Evolutionary conservation across 2,797 vertebrate genomes (phyloP), one percentile per base, ranked within the genome.

Genomic region (Poecilia picta): DNA sequence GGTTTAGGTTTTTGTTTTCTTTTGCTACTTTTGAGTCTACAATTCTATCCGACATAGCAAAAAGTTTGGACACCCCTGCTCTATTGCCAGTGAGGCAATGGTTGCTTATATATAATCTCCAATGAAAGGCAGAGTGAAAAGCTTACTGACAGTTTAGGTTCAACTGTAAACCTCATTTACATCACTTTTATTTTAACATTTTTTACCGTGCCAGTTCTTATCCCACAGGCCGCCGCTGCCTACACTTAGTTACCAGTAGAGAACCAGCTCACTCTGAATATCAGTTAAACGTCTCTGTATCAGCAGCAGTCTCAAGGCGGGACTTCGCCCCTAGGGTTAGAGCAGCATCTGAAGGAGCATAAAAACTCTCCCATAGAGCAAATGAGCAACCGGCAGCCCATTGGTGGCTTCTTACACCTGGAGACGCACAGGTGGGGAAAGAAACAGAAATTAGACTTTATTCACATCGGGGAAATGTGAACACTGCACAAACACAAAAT

Each of bases 201-300:
- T 46, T 77, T 82, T 79, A 88, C 92, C 91, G 91, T 77, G 89
- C 92, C 94, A 87, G 89, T 93, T 95, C 93, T 90, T 81, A 89
- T 90, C 94, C 94, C 93, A 93, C 95, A 95, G 93, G 94, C 94
- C 93, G 87, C 90, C 84, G 78, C 91, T 87, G 93, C 90, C 94
- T 92, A 94, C 90, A 93, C 97, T 94, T 95, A 96, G 91, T 96
- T 97, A 97, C 97, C 96, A 95, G 97, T 97, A 96, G 97, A 97
- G 97, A 97, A 97, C 98, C 98, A 97, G 98, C 97, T 97, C 97
- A 96, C 94, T 95, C 97, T 97, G 97, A 97, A 97, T 96, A 96
- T 96, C 95, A 96, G 96, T 96, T 95, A 95, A 95, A 95, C 93
- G 93, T 97, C 94, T 96, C 96, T 95, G 96, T 97, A 95, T 97